Base-by-base conservation (phyloP, 2,888 invertebrate species). In the Aspidiotus rigidus region DNA sequence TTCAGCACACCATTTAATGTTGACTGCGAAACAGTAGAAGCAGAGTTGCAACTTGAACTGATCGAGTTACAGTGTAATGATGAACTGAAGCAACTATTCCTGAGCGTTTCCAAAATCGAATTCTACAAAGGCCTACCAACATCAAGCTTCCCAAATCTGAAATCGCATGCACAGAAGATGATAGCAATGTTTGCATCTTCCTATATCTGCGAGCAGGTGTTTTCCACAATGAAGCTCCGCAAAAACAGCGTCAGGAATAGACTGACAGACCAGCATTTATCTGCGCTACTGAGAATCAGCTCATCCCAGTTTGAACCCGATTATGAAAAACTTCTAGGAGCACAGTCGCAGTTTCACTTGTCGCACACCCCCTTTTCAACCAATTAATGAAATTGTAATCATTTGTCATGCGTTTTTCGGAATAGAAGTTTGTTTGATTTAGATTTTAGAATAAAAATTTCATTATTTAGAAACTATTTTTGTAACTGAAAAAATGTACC, bases 1-100 rank as follows among this genome's bases (percentile, higher is more conserved):
- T 56, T 56, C 17, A 56, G n/a, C 56, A 56, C n/a, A 15, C 56
- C 17, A 56, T 56, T 56, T 56, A 56, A 56, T n/a, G 56, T 56
- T n/a, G 56, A 56, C 17, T 56, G 56, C n/a, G 56, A 56, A 56
- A 11, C n/a, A 56, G 56, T 56, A 15, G n/a, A 56, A 56, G 8
- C 17, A 56, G 9, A 44, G 49, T 44, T 44, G 49, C 49, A 44
- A 11, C 49, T 44, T 10, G 49, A 10, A 44, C 49, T 44, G 49
- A 44, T 44, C 11, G 49, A 44, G 49, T 44, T 11, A 44, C 49
- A 44, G 11, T 44, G 49, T 10, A 44, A 8, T n/a, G n/a, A n/a
- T n/a, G n/a, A n/a, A n/a, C 49, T 11, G 11, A 10, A 44, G 49
- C 49, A 44, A 44, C 11, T 44, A 44, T 44, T 44, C 49, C 49